These are phyloP conservation scores for Coregonus clupeaformis DNA, from an alignment of 2,113 vertebrate genomes.

Conservation along the genomic window DNA sequence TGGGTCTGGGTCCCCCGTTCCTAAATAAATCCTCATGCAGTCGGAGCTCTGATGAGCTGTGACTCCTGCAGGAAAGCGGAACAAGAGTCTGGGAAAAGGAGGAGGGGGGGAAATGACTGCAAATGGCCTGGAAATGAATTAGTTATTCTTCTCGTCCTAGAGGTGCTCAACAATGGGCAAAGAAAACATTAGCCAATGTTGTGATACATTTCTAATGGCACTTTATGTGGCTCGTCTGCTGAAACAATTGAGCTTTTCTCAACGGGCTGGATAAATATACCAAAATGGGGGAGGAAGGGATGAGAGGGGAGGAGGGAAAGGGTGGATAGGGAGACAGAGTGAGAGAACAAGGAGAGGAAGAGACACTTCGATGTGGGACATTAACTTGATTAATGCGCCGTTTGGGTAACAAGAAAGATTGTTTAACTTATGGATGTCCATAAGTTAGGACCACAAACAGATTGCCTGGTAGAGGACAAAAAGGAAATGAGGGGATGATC, in stretches of 20 bases:
- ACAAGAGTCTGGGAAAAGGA: not conserved
- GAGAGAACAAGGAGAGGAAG: not conserved
- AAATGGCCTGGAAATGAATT: slow-evolving; percentile 60
- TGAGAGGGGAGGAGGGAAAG: no score
- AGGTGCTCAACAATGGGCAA: slow-evolving; percentile 39
- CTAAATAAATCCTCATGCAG: slow-evolving; percentile 14
- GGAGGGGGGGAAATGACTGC: slow-evolving; percentile 4
- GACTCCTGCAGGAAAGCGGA: slow-evolving; percentile 12
- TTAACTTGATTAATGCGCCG: no score
- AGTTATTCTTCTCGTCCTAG: slow-evolving; percentile 33
- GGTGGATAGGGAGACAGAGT: not conserved
- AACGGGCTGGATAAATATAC: slow-evolving; percentile 39
- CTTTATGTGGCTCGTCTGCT: slow-evolving; percentile 46
- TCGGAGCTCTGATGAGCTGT: slow-evolving; percentile 29
- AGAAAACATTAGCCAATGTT: slow-evolving; percentile 48
- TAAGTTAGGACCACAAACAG: no score
- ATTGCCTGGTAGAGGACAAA: no score
- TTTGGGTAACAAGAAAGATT: no score
- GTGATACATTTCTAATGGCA: slow-evolving; percentile 56
- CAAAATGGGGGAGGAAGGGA: not conserved
- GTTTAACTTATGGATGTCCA: no score
- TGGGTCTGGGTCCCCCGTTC: not conserved
- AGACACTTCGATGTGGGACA: no score
- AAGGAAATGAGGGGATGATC: no score
- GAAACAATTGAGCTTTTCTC: slow-evolving; percentile 45